These are phyloP conservation scores for Forbesichthys papilliferus DNA, from an alignment of 2,113 vertebrate genomes.

Conservation along the genomic window DNA sequence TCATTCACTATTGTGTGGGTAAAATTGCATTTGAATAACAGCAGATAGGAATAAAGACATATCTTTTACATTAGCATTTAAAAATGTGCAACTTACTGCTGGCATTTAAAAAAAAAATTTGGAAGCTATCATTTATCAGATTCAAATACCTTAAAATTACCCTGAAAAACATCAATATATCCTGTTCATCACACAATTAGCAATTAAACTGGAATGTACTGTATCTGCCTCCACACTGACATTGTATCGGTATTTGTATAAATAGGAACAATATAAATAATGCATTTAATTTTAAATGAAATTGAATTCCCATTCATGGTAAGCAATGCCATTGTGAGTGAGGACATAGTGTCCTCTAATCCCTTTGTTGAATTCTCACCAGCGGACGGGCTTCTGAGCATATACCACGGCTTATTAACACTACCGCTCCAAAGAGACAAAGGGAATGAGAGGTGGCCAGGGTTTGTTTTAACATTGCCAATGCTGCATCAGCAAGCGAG, in stretches of 20 bases:
- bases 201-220: constrained; percentile 40
- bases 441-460: constrained; percentile 23
- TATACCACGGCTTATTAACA: constrained; percentile 29
- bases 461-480: constrained; percentile 42
- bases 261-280: constrained; percentile 65
- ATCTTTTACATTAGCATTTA: not conserved
- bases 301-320: constrained; percentile 56
- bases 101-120: constrained; percentile 27
- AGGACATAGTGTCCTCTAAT: constrained; percentile 25
- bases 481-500: constrained; percentile 19
- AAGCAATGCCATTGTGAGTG: constrained; percentile 22
- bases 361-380: constrained; percentile 30
- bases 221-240: constrained; percentile 26
- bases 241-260: constrained; percentile 57
- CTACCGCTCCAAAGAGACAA: constrained; percentile 32
- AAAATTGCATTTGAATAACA: constrained; percentile 2
- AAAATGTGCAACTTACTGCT: not conserved
- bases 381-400: constrained; percentile 18
- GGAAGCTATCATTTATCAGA: constrained; percentile 28
- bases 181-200: constrained; percentile 9
- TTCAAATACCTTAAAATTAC: constrained; percentile 17
- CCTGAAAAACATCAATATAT: no score
- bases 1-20: constrained; percentile 13
- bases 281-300: constrained; percentile 57
- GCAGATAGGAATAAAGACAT: not conserved